These are phyloP conservation scores for Gastrophryne carolinensis DNA, from an alignment of 2,797 vertebrate species.

Conservation along the genomic window DNA sequence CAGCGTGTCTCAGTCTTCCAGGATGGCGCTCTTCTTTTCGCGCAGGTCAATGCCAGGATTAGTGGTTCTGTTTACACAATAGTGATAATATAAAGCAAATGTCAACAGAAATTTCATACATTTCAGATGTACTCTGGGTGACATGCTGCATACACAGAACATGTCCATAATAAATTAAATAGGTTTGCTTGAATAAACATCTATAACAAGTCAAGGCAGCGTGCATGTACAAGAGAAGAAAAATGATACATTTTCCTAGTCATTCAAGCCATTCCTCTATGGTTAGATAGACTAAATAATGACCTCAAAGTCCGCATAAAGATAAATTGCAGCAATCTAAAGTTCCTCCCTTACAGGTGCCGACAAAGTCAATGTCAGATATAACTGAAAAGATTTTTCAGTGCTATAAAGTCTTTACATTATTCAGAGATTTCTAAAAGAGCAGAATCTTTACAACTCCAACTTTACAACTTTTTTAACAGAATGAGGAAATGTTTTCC, in stretches of 20 bases:
- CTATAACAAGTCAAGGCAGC: constrained; percentile 56
- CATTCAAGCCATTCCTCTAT: constrained; percentile 55
- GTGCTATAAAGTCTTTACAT: constrained; percentile 4
- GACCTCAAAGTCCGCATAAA: constrained; percentile 46
- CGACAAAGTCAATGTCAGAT: constrained; percentile 14
- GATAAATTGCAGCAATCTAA: constrained; percentile 30
- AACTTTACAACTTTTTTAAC: too few relatives aligned
- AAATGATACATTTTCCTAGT: constrained; percentile 61
- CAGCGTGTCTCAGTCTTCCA: neutral
- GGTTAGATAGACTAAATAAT: constrained; percentile 53
- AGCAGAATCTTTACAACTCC: too few relatives aligned
- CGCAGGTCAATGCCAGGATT: constrained; percentile 44
- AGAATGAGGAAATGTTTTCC: too few relatives aligned
- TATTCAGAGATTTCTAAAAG: too few relatives aligned
- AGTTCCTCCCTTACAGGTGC: constrained; percentile 34
- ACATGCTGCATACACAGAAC: constrained; percentile 33
- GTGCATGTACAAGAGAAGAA: constrained; percentile 50
- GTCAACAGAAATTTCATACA: constrained; percentile 31
- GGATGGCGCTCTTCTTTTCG: neutral
- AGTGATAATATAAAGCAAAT: constrained; percentile 40
- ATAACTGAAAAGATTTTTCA: constrained; percentile 29
- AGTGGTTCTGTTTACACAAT: constrained; percentile 34
- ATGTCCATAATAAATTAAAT: constrained; percentile 48
- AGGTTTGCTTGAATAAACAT: constrained; percentile 59
- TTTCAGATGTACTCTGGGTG: constrained; percentile 34